Evolutionary conservation across 2,888 invertebrate species (phyloP).

Genomic region (Capitulum mitella): DNA sequence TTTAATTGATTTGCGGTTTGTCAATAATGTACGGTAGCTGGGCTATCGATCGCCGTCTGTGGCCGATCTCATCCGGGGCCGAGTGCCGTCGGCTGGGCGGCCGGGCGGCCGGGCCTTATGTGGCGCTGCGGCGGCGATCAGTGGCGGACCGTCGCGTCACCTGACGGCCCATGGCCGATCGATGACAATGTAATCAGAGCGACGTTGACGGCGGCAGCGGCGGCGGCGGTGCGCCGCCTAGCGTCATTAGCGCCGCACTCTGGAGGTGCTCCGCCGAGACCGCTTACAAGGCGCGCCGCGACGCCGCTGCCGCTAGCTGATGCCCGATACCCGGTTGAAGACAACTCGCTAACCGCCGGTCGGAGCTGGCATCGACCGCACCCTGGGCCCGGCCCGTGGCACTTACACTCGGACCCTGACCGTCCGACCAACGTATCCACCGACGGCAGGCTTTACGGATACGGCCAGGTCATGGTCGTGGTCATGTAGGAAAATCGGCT

Average conservation of each 20-base stretch:
- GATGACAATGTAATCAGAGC: not conserved
- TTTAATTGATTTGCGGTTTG: not conserved
- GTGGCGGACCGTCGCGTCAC: not conserved
- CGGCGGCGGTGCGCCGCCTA: not conserved
- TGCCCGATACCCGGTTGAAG: too few species aligned
- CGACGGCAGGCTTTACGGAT: too few species aligned
- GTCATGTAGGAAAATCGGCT: too few species aligned
- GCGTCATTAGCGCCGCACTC: conserved; percentile 3
- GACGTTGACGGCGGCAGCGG: not conserved
- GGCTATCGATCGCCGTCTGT: not conserved
- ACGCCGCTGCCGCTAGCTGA: too few species aligned
- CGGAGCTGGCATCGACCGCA: too few species aligned
- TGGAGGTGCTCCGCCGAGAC: not conserved
- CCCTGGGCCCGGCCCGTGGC: too few species aligned
- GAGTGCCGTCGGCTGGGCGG: not conserved
- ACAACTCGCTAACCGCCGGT: too few species aligned
- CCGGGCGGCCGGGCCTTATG: not conserved
- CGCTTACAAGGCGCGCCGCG: too few species aligned
- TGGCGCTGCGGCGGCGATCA: not conserved
- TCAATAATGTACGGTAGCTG: not conserved
- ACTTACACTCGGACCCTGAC: too few species aligned
- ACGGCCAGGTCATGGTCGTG: too few species aligned
- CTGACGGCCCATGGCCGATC: not conserved
- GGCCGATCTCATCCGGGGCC: not conserved
- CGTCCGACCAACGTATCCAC: too few species aligned